Evolutionary conservation across 2,888 invertebrate genomes (phyloP), one percentile per base, ranked within the genome.

Genomic region (Coenonympha glycerion): DNA sequence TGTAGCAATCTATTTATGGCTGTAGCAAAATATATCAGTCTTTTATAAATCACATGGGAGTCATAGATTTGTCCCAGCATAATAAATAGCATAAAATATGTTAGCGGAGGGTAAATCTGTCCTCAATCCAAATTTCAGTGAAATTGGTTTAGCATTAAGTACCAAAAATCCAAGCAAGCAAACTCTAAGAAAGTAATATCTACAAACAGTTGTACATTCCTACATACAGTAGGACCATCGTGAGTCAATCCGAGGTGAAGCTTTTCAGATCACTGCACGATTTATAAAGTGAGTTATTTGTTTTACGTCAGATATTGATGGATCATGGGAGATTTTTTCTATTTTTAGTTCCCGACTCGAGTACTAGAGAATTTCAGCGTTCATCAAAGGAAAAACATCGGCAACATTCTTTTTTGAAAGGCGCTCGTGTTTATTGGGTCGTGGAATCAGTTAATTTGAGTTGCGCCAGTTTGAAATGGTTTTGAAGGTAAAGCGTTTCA

Each of bases 271-370:
- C 62, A 64, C 63, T 56, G 66, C 71, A 76, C 77, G 74, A 76
- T 76, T 75, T 72, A 76, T 75, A 65, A 63, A 63, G 63, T 63
- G 69, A 71, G 74, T 76, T 83, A 84, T 84, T 83, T 82, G 80
- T 81, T 84, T 78, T 78, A 79, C 78, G 79, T 82, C 80, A 78
- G 72, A 69, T 70, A 72, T 78, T 83, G 79, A 84, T 84, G 76
- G 79, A 85, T 84, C 77, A 79, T 75, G 74, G 67, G 72, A 68
- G 67, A 69, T 71, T 53, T 52, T 58, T 56, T 56, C 58, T 58
- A 60, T 57, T 58, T 61, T 59, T 60, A 60, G 56, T 46, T 56
- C 33, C 49, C 51, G 49, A 39, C 55, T 52, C 52, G 36, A 51
- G 46, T 46, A 51, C 53, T 49, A 51, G 40, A 56, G 51, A 52